Conservation (phyloP, 2,797 vertebrate genomes). For the Spinus pinus region DNA sequence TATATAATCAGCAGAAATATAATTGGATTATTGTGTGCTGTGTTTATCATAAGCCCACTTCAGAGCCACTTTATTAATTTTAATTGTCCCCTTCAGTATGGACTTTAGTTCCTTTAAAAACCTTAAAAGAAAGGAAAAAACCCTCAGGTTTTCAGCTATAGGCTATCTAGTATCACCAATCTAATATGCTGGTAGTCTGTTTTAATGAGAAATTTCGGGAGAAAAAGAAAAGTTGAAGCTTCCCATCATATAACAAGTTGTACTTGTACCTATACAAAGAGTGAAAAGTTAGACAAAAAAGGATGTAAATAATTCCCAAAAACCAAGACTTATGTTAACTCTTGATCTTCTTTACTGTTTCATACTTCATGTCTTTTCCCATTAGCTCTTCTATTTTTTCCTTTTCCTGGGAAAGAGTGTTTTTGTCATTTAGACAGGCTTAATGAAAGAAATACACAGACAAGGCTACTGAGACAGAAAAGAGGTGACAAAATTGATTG, state of each 20-base stretch:
- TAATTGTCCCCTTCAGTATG: background rate
- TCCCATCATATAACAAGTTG: background rate
- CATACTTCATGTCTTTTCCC: background rate
- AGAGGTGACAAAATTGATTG: background rate
- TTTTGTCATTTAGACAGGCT: background rate
- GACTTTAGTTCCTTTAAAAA: background rate
- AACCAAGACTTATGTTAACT: background rate
- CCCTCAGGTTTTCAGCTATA: background rate
- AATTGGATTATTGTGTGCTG: background rate
- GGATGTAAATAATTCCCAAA: fast-evolving
- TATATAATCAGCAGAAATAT: background rate
- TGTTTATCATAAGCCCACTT: background rate
- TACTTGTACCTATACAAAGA: background rate
- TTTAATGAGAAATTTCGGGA: background rate
- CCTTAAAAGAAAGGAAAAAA: background rate
- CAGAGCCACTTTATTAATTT: background rate
- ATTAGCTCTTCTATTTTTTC: background rate
- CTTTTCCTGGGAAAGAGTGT: background rate
- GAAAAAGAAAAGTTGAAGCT: background rate
- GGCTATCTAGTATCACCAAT: background rate
- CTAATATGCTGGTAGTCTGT: background rate
- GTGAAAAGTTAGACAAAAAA: background rate
- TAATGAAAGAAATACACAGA: background rate
- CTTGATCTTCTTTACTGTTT: background rate
- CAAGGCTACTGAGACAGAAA: background rate